Percentiles rank a stretch among this genome's conserved stretches.
phyloP scores from a whole-genome alignment of 2,797 vertebrate genomes.

The Coregonus ussuriensis region DNA sequence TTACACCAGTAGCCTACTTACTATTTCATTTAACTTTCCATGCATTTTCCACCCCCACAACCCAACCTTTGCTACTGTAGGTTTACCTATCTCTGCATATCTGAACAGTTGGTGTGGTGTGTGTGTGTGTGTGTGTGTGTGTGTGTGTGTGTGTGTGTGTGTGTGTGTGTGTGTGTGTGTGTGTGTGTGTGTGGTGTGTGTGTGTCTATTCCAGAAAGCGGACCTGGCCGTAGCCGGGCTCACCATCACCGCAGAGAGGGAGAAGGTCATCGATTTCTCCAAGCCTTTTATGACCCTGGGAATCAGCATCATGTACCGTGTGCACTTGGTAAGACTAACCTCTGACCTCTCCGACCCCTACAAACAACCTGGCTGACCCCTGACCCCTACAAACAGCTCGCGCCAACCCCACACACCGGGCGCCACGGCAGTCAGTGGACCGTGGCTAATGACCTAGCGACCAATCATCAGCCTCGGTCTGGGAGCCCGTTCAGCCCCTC shows the following conservation, averaged over 20 bases:
- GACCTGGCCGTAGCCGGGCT: constrained; percentile 95
- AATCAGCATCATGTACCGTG: constrained; percentile 98
- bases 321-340: constrained; percentile 90
- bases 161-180: neutral
- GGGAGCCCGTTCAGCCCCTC: neutral
- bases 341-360: neutral
- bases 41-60: constrained; percentile 1
- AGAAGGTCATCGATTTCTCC: constrained; percentile 99
- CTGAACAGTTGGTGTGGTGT: no score
- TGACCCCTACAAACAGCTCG: neutral
- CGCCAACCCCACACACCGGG: constrained; percentile 20
- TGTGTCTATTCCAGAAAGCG: constrained; percentile 85
- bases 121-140: no score
- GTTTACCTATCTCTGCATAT: no score
- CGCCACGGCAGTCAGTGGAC: constrained; percentile 30
- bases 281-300: constrained; percentile 99
- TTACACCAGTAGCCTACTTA: constrained; percentile 32
- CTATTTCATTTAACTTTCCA: no score
- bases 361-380: no score
- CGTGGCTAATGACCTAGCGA: neutral
- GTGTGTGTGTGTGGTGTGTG: neutral
- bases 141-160: neutral
- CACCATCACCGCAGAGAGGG: constrained; percentile 95
- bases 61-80: neutral
- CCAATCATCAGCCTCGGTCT: neutral